Evolutionary conservation across 2,113 vertebrate species (phyloP), one percentile per base, ranked within the genome.

Genomic region (Ivindomyrus marchei): DNA sequence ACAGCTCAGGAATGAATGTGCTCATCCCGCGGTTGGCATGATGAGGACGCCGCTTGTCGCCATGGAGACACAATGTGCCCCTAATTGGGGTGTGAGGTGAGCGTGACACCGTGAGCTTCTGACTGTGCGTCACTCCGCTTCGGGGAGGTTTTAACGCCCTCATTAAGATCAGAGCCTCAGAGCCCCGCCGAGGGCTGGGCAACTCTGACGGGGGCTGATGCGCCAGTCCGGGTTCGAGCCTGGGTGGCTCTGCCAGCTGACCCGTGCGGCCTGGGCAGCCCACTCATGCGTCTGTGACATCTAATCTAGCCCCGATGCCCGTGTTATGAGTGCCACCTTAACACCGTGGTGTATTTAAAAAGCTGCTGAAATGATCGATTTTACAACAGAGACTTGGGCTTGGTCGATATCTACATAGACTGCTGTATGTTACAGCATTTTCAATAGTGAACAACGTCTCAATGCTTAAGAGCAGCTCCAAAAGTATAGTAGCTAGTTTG

Each of bases 71-170:
- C 24, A n/a, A 21, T 24, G 39, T 52, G 77, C 53, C 39, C 36
- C 89, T 91, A 90, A 92, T 90, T 90, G 89, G 80, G 84, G 66
- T 88, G 15, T 15, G 74, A 21, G 88, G 89, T 89, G 83, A 46
- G 13, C 39, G 45, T 50, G 66, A 50, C 88, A 46, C 74, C 21
- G 15, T 88, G 90, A 92, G 88, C 89, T 90, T 91, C 90, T 50
- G 42, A 46, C 53, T 27, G 31, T 53, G 36, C 90, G 10, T 17
- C 58, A 80, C 36, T 58, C 47, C 66, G 74, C 90, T 84, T 83
- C 31, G 36, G 70, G 89, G 70, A 90, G 90, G 47, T 83, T 83
- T 24, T 50, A 90, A 85, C 53, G 24, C 66, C 52, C 46, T 90
- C 62, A 89, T 92, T 92, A 92, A 90, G 85, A 88, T 87, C 45